A percentile compares a stretch with the other conserved stretches of the same genome.
phyloP scores from a whole-genome alignment of 2,888 invertebrate species.

The Epicampocera succincta region DNA sequence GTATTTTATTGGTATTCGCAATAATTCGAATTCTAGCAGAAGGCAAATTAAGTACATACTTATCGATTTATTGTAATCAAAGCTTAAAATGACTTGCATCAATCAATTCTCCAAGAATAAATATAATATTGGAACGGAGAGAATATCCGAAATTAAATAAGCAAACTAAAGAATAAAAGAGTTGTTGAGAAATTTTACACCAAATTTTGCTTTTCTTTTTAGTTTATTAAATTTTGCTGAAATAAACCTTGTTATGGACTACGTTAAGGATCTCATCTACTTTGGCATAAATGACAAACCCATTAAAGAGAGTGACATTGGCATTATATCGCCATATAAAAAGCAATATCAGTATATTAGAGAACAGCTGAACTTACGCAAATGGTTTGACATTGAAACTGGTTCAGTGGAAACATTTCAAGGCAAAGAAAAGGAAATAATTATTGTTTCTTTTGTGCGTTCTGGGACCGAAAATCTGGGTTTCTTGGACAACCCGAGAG shows the following conservation, averaged over 20 bases:
- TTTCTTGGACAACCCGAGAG: slow-evolving; percentile 77
- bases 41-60: too few relatives aligned
- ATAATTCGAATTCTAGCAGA: too few relatives aligned
- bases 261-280: slow-evolving; percentile 83
- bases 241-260: slow-evolving; percentile 83
- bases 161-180: too few relatives aligned
- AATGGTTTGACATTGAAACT: slow-evolving; percentile 83
- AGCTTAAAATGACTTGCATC: too few relatives aligned
- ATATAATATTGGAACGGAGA: too few relatives aligned
- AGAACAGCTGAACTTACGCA: slow-evolving; percentile 75
- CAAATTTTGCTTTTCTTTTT: background rate
- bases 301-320: slow-evolving; percentile 82
- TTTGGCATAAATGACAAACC: slow-evolving; percentile 81
- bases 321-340: slow-evolving; percentile 85
- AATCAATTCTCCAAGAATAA: too few relatives aligned
- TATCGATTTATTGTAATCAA: too few relatives aligned
- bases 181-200: background rate
- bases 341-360: slow-evolving; percentile 80
- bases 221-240: slow-evolving; percentile 81
- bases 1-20: too few relatives aligned
- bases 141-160: too few relatives aligned
- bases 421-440: slow-evolving; percentile 91
- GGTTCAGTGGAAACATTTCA: slow-evolving; percentile 95
- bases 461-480: slow-evolving; percentile 76
- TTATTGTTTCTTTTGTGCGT: slow-evolving; percentile 91